Conservation (phyloP, 1,140 invertebrate genomes). For the Drosophila sturtevanti region DNA sequence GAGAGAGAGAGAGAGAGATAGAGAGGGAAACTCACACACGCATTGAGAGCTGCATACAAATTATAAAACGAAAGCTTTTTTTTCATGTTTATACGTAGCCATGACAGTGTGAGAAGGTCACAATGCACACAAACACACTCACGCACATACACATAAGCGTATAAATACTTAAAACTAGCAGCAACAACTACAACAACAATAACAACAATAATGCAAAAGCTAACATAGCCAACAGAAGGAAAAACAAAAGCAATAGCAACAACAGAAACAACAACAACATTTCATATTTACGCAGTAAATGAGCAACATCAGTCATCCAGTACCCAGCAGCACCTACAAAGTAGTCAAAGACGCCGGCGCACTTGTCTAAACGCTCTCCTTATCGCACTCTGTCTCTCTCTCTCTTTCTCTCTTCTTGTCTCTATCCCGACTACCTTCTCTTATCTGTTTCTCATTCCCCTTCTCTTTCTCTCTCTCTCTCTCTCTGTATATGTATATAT, state of each 20-base stretch:
- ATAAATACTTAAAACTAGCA: constrained; percentile 36
- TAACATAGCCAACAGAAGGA: constrained; percentile 25
- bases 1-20: constrained; percentile 15
- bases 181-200: too few relatives aligned
- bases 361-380: constrained; percentile 16
- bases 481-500: neutral
- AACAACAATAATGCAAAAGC: constrained; percentile 57
- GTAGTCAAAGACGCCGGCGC: constrained; percentile 74
- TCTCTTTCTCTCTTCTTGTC: neutral
- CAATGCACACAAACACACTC: constrained; percentile 36
- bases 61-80: constrained; percentile 77
- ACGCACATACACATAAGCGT: neutral
- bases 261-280: constrained; percentile 23
- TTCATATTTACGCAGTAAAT: constrained; percentile 70
- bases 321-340: constrained; percentile 32
- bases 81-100: constrained; percentile 67
- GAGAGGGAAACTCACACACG: constrained; percentile 36
- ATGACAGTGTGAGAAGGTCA: constrained; percentile 83
- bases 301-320: constrained; percentile 28
- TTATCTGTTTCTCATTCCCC: constrained; percentile 20
- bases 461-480: constrained; percentile 5
- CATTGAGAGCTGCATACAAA: constrained; percentile 76
- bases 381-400: neutral
- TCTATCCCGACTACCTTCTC: constrained; percentile 28
- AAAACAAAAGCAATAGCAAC: constrained; percentile 17